Evolutionary conservation across 2,888 invertebrate species (phyloP).

Genomic region (Byasa hedistus): DNA sequence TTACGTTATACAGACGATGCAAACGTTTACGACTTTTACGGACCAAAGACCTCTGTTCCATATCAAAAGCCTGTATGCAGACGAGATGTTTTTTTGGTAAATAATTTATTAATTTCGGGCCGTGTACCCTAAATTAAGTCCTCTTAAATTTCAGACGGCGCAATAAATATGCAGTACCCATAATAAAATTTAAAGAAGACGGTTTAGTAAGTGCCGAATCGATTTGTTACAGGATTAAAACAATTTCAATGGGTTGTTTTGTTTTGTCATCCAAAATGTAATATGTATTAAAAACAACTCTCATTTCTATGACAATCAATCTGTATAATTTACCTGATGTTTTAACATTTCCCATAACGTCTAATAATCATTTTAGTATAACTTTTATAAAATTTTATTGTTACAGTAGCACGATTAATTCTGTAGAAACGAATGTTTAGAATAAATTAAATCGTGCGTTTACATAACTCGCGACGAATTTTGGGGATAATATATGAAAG

Average conservation of each 20-base stretch:
- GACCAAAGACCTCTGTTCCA: conserved; percentile 14
- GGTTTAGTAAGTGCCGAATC: conserved; percentile 4
- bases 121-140: conserved; percentile 20
- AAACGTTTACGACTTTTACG: conserved; percentile 14
- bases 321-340: too few relatives aligned
- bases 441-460: background rate
- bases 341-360: too few relatives aligned
- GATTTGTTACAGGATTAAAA: conserved; percentile 10
- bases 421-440: background rate
- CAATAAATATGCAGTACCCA: conserved; percentile 10
- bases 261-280: too few relatives aligned
- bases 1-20: conserved; percentile 18
- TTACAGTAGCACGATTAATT: background rate
- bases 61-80: conserved; percentile 13
- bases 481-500: background rate
- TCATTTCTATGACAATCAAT: too few relatives aligned
- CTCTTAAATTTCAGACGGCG: conserved; percentile 6
- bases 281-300: too few relatives aligned
- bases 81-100: conserved; percentile 12
- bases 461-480: background rate
- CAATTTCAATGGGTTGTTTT: background rate
- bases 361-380: background rate
- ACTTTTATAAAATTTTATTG: background rate
- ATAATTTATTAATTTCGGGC: conserved; percentile 13
- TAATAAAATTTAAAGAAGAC: conserved; percentile 5